These are phyloP conservation scores for Formica exsecta DNA, from an alignment of 1,140 invertebrate genomes.

Conservation along the genomic window DNA sequence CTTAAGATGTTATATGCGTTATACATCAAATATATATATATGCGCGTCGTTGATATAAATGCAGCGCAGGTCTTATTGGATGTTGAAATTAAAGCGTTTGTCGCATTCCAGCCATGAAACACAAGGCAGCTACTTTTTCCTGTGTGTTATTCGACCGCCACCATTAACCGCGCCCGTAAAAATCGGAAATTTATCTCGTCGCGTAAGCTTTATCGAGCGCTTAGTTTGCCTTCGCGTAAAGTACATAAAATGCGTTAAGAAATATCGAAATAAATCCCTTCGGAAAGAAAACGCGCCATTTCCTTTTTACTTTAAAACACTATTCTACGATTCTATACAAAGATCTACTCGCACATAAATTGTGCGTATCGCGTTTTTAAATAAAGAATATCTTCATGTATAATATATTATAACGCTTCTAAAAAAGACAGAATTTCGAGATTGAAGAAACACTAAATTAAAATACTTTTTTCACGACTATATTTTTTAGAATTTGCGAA, in stretches of 20 bases:
- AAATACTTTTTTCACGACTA: not conserved
- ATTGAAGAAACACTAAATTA: not conserved
- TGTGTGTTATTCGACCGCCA: conserved; percentile 30
- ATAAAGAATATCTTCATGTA: not conserved
- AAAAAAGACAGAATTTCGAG: not conserved
- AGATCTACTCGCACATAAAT: conserved; percentile 15
- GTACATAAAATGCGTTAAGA: conserved; percentile 4
- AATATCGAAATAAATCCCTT: conserved; percentile 36
- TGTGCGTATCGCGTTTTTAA: not conserved
- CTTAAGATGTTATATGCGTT: conserved; percentile 1
- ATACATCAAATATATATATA: not conserved
- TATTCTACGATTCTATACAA: not conserved
- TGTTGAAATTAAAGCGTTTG: conserved; percentile 12
- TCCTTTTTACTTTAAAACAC: conserved; percentile 1
- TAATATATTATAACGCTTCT: not conserved
- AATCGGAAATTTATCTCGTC: conserved; percentile 40
- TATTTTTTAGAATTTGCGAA: not conserved
- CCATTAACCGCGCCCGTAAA: conserved; percentile 30
- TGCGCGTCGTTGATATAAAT: not conserved
- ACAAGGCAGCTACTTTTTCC: conserved; percentile 27
- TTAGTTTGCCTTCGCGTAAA: conserved; percentile 38
- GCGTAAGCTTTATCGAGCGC: conserved; percentile 53
- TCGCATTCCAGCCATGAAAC: conserved; percentile 18
- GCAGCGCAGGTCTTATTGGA: conserved; percentile 2
- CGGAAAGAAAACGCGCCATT: not conserved